Percentiles rank a stretch among this genome's conserved stretches.
These are phyloP conservation scores for Hyles euphorbiae DNA, from an alignment of 1,140 invertebrate genomes.

Conservation along the genomic window DNA sequence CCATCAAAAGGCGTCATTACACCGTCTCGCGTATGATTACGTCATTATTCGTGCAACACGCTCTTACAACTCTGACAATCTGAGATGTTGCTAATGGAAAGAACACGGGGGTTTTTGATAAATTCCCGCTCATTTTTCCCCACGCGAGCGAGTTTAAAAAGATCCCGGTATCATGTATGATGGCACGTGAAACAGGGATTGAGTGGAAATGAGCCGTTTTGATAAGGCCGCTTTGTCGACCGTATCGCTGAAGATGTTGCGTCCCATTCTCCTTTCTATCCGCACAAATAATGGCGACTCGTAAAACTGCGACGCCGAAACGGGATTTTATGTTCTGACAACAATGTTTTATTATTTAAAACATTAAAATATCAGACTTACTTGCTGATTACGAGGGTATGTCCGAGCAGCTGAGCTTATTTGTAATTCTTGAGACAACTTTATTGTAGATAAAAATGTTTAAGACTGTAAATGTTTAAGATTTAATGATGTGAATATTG, in stretches of 20 bases:
- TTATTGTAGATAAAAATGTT: no score
- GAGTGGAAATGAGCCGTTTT: slow-evolving; percentile 52
- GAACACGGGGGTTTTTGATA: slow-evolving; percentile 58
- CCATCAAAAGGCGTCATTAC: slow-evolving; percentile 63
- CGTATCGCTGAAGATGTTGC: slow-evolving; percentile 13
- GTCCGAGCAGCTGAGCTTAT: no score
- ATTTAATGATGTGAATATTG: no score
- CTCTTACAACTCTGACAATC: slow-evolving; percentile 52
- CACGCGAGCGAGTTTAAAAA: slow-evolving; percentile 40
- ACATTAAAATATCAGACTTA: not conserved
- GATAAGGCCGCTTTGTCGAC: slow-evolving; percentile 41
- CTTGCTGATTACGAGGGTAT: not conserved
- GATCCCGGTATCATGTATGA: slow-evolving; percentile 27
- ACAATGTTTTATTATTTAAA: not conserved
- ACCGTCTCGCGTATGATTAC: slow-evolving; percentile 53
- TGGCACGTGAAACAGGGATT: slow-evolving; percentile 46
- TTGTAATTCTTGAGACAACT: no score
- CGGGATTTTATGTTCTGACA: no score
- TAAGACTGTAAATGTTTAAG: no score
- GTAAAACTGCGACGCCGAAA: no score
- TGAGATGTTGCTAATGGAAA: slow-evolving; percentile 65
- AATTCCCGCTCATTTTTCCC: slow-evolving; percentile 37
- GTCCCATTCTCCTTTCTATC: not conserved
- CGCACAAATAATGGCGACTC: not conserved
- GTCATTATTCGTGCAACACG: slow-evolving; percentile 57